Conservation (phyloP, 2,113 vertebrate genomes). For the Micronisus gabar region DNA sequence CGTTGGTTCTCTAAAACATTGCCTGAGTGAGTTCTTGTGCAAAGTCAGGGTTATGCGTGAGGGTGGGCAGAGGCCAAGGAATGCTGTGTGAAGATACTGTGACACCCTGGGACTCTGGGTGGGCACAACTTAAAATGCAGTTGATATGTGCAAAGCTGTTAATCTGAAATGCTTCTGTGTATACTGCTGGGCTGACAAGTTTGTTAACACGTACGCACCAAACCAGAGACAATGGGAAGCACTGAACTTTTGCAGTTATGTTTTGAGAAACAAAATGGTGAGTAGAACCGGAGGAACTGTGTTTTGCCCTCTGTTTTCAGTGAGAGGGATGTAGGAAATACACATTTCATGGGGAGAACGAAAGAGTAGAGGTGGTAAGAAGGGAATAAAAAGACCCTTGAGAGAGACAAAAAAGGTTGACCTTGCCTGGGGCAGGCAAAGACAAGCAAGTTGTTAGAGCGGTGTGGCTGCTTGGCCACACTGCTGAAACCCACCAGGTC, state of each 20-base stretch:
- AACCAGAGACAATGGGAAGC: neutral
- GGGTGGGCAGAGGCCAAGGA: neutral
- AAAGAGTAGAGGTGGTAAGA: neutral
- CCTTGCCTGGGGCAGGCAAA: neutral
- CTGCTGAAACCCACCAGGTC: neutral
- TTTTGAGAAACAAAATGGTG: neutral
- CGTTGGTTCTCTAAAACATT: neutral
- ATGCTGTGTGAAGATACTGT: neutral
- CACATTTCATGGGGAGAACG: neutral
- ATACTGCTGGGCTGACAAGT: neutral
- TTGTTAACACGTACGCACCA: rapidly evolving
- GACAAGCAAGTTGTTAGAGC: neutral
- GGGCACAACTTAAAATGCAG: neutral
- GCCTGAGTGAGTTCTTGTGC: neutral
- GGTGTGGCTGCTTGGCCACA: neutral
- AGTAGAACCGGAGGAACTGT: neutral
- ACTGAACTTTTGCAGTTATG: neutral
- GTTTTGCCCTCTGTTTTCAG: neutral
- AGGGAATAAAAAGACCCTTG: neutral
- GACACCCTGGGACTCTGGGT: no score
- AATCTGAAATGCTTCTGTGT: neutral
- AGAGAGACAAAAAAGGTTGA: neutral
- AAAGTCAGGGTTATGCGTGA: neutral
- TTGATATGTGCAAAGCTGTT: neutral
- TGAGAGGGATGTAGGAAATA: neutral